Conservation (phyloP, 2,888 invertebrate genomes). For the Cybosia mesomella region DNA sequence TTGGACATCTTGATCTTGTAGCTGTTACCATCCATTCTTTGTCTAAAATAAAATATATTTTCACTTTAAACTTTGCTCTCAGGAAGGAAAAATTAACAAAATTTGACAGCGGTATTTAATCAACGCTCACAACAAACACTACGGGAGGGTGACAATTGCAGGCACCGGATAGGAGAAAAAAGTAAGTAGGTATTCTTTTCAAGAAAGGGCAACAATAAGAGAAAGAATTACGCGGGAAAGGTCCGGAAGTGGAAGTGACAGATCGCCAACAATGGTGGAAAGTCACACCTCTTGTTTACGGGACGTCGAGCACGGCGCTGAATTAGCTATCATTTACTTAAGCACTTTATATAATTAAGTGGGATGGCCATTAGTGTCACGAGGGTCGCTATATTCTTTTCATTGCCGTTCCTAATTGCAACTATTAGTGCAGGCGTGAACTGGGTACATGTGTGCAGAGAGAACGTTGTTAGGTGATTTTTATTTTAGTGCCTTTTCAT, state of each 20-base stretch:
- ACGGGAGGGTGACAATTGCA: constrained; percentile 84
- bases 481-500: constrained; percentile 26
- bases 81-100: constrained; percentile 75
- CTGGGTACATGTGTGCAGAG: constrained; percentile 38
- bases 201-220: constrained; percentile 83
- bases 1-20: constrained; percentile 23
- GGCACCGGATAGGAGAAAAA: constrained; percentile 70
- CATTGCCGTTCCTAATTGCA: constrained; percentile 72
- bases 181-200: constrained; percentile 82
- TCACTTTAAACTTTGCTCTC: constrained; percentile 49
- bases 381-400: constrained; percentile 79
- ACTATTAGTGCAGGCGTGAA: constrained; percentile 57
- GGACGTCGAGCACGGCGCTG: constrained; percentile 69
- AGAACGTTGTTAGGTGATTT: constrained; percentile 29
- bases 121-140: constrained; percentile 81
- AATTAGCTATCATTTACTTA: constrained; percentile 87
- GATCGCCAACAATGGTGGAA: constrained; percentile 84
- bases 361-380: constrained; percentile 76
- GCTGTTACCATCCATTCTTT: constrained; percentile 20
- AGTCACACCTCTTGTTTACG: constrained; percentile 87
- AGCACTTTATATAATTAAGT: constrained; percentile 86
- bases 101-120: constrained; percentile 82
- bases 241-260: constrained; percentile 85
- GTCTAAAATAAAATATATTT: constrained; percentile 27
- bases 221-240: constrained; percentile 76